Conservation (phyloP, 2,888 invertebrate species). For the Drosophila melanosoma region DNA sequence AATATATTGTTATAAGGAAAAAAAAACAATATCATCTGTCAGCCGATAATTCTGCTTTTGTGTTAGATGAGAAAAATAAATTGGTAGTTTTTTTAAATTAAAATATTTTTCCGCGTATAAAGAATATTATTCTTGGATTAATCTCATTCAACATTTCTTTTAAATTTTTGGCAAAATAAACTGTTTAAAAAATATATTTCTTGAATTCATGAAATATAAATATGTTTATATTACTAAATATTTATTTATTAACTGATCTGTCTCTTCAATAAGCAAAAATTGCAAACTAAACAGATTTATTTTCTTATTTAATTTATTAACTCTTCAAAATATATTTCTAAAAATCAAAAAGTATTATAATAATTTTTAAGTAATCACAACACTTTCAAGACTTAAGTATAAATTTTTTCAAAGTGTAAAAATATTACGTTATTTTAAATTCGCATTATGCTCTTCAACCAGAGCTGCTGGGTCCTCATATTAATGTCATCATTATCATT, state of each 20-base stretch:
- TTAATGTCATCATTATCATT: not conserved
- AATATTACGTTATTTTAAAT: not conserved
- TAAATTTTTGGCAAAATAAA: not conserved
- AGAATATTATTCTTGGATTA: not conserved
- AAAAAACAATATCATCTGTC: no score
- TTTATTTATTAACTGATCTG: not conserved
- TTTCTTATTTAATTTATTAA: no score
- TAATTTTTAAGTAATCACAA: not conserved
- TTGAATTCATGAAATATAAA: not conserved
- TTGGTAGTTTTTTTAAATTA: not conserved
- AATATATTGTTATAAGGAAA: no score
- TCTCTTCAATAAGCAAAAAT: not conserved
- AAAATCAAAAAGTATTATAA: not conserved
- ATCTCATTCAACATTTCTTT: not conserved
- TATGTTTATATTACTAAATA: not conserved
- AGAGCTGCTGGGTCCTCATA: no score
- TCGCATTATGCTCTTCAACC: not conserved
- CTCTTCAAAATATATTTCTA: no score
- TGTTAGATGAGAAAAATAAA: not conserved
- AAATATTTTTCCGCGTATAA: not conserved
- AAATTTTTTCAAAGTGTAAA: not conserved
- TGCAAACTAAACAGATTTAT: no score
- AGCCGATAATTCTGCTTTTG: not conserved
- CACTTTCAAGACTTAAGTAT: not conserved
- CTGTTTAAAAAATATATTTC: not conserved